A percentile compares a stretch with the other conserved stretches of the same genome.
Evolutionary conservation across 1,140 invertebrate species (phyloP).

Genomic region (Drosophila orosa): DNA sequence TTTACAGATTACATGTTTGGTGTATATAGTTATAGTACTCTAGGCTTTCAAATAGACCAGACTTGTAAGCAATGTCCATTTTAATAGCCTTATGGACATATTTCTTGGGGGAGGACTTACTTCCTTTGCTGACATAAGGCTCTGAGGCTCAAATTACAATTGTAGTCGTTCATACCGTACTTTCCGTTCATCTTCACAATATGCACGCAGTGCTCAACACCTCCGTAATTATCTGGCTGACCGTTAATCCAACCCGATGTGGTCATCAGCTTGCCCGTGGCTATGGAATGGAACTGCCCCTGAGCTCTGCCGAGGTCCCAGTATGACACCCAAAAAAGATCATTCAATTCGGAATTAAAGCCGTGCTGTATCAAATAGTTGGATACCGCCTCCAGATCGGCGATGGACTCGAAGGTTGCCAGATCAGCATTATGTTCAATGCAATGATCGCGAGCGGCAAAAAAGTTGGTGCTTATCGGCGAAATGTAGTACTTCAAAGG

Average conservation of each 20-base stretch:
- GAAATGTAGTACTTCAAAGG: background rate
- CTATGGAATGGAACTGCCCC: background rate
- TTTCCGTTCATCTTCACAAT: background rate
- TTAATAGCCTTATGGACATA: background rate
- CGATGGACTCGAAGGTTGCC: background rate
- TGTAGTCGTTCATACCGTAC: constrained; percentile 1
- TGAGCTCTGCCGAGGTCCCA: background rate
- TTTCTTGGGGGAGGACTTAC: too few species aligned
- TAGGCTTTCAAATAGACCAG: background rate
- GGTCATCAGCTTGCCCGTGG: constrained; percentile 1
- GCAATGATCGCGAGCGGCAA: background rate
- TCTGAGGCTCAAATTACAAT: background rate
- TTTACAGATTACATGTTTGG: too few species aligned
- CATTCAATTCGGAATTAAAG: background rate
- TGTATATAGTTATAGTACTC: too few species aligned
- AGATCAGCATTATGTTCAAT: background rate
- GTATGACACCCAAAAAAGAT: constrained; percentile 3
- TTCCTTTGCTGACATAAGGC: constrained; percentile 5
- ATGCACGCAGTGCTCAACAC: background rate
- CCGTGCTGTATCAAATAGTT: background rate
- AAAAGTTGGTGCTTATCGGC: background rate
- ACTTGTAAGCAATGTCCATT: background rate
- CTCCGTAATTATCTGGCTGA: background rate
- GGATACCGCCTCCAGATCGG: background rate
- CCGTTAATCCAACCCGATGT: background rate